Evolutionary conservation across 1,140 invertebrate genomes (phyloP), one percentile per base, ranked within the genome.

Genomic region (Thalassaphorura encarpata): DNA sequence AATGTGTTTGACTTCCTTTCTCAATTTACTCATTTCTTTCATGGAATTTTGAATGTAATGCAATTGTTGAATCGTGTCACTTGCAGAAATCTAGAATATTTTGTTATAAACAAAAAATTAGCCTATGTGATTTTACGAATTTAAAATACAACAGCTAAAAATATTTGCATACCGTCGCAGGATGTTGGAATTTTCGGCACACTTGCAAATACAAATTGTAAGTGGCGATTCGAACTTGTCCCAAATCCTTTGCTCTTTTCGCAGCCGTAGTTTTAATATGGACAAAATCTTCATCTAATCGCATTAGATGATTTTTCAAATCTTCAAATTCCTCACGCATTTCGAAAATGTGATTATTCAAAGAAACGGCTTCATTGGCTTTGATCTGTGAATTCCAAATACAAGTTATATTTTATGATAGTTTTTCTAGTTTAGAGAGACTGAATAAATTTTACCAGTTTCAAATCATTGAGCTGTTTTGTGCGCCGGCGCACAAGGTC

Each of bases 211-310:
- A 61, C 41, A 61, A 40, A 39, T 61, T 61, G 28, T 40, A 21
- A 23, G 51, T 58, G 2, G 60, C 55, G 54, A 59, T 59, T 45
- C 58, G 63, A 23, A 64, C 52, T 43, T 64, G 61, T 0, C 62
- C 53, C 13, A 64, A 45, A 15, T 33, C 28, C n/a, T 59, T 26
- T 1, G 62, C 56, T 18, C 56, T 11, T 33, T 62, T 52, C 21
- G 60, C 62, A 19, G 62, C 60, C n/a, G 60, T 64, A 18, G 51
- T 56, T 41, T 62, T 61, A 24, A 64, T 59, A 29, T 54, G 47
- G 1, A 51, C n/a, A 36, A 61, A 52, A 13, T 49, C 54, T 15
- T 51, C 50, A 36, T 62, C 62, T 13, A 56, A 31, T 19, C 33
- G 5, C 8, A 41, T 4, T n/a, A 26, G 52, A n/a, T 56, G 3